phyloP scores from a whole-genome alignment of 2,888 invertebrate genomes.

The Monoplex corrugatus region DNA sequence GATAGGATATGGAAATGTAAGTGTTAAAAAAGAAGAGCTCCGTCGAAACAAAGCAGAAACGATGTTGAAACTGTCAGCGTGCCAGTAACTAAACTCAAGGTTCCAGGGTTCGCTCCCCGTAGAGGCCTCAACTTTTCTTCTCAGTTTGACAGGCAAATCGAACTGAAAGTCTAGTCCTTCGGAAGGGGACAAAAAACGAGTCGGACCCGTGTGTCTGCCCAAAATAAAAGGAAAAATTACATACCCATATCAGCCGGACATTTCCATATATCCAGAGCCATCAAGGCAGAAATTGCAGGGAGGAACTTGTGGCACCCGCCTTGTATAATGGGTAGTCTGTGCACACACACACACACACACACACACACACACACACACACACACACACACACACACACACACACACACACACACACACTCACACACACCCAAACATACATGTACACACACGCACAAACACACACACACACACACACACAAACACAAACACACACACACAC shows the following conservation, averaged over 20 bases:
- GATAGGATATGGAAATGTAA: too few species aligned
- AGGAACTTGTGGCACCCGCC: conserved; percentile 76
- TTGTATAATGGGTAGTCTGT: conserved; percentile 72
- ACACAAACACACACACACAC: not conserved
- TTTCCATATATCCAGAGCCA: conserved; percentile 69
- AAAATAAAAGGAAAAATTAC: too few species aligned
- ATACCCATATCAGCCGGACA: conserved; percentile 65
- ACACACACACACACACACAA: not conserved
- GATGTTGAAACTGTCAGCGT: too few species aligned
- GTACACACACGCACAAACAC: not conserved
- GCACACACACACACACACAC: not conserved
- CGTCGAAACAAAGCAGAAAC: too few species aligned
- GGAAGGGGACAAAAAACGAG: too few species aligned
- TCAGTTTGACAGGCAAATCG: too few species aligned
- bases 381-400: conserved; percentile 24
- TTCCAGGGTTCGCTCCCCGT: too few species aligned
- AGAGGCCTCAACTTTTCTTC: too few species aligned
- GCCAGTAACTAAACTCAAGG: too few species aligned
- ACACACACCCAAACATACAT: not conserved
- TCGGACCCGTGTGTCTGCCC: too few species aligned
- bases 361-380: not conserved
- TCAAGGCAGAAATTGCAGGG: conserved; percentile 71
- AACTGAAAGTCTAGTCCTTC: too few species aligned
- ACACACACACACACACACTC: conserved; percentile 5
- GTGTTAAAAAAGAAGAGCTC: too few species aligned